These are phyloP conservation scores for Pseudocheirus occidentalis DNA, from an alignment of 2,797 vertebrate species.

Conservation along the genomic window DNA sequence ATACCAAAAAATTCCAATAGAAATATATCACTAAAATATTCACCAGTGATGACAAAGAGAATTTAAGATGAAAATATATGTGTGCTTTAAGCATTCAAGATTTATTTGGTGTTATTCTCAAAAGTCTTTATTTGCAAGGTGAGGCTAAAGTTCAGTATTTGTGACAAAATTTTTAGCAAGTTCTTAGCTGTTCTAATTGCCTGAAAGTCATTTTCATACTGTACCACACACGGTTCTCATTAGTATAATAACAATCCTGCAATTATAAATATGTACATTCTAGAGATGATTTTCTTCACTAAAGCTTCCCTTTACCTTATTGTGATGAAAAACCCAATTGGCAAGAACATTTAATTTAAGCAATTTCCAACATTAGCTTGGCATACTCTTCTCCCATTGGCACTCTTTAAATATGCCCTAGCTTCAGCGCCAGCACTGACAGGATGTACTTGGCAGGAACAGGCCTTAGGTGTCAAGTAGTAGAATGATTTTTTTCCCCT, in stretches of 20 bases:
- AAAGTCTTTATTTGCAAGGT: not conserved
- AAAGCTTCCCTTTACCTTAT: not conserved
- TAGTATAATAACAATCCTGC: not conserved
- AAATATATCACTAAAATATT: not conserved
- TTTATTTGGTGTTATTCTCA: not conserved
- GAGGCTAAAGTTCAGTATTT: constrained; percentile 20
- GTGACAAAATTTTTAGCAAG: constrained; percentile 18
- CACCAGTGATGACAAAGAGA: not conserved
- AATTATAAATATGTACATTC: not conserved
- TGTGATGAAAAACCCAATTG: constrained; percentile 55
- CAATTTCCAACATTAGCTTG: constrained; percentile 29
- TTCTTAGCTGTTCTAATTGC: constrained; percentile 52
- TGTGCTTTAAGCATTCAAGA: not conserved
- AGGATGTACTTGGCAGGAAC: constrained; percentile 43
- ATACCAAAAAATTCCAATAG: not conserved
- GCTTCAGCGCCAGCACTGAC: not conserved
- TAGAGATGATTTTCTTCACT: not conserved
- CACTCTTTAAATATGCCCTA: constrained; percentile 19
- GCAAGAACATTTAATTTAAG: constrained; percentile 40
- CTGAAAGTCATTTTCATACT: not conserved
- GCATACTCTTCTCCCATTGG: not conserved
- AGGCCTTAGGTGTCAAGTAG: constrained; percentile 31
- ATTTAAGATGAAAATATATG: not conserved
- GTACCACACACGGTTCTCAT: not conserved
- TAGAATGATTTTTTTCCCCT: constrained; percentile 32